Conservation (phyloP, 2,797 vertebrate species). For the Parauchenoglanis punctatus region DNA sequence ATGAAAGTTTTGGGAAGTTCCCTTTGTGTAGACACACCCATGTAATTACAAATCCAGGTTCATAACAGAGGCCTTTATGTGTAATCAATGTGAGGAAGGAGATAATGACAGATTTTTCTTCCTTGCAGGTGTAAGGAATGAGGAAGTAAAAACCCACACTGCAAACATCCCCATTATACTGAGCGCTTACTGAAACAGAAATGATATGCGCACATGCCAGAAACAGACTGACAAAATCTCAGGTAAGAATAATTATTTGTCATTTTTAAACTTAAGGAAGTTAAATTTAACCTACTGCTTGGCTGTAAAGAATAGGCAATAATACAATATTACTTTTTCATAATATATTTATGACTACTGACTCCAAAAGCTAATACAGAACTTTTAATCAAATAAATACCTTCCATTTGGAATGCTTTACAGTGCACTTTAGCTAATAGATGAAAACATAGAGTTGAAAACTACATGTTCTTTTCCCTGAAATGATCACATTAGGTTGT, state of each 20-base stretch:
- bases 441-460: not conserved
- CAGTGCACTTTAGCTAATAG: not conserved
- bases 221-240: not conserved
- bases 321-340: not conserved
- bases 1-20: not conserved
- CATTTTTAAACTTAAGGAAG: not conserved
- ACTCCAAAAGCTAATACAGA: not conserved
- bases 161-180: not conserved
- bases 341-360: not conserved
- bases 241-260: conserved; percentile 39
- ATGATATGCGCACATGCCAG: not conserved
- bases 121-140: conserved; percentile 64
- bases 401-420: not conserved
- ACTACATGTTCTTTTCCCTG: not conserved
- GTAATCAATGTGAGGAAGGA: conserved; percentile 29
- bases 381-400: not conserved
- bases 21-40: not conserved
- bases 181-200: conserved; percentile 47
- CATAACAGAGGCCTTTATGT: not conserved
- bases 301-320: not conserved
- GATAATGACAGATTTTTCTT: conserved; percentile 17
- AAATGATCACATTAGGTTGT: not conserved
- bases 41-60: not conserved
- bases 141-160: conserved; percentile 65
- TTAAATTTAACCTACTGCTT: not conserved